Evolutionary conservation across 2,113 vertebrate species (phyloP).

Genomic region (Chauna torquata): DNA sequence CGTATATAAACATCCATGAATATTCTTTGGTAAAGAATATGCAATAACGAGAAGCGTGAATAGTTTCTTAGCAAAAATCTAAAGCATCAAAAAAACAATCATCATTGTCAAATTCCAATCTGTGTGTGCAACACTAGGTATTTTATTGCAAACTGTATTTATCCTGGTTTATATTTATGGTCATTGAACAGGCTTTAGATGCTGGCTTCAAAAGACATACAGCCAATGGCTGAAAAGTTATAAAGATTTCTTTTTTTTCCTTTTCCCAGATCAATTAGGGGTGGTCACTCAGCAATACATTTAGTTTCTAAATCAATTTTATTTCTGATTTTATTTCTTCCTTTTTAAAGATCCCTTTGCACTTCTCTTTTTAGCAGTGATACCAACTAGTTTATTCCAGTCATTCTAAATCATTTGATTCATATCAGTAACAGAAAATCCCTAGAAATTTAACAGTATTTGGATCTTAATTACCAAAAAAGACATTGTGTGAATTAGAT

Average conservation of each 20-base stretch:
- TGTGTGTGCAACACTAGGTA: neutral
- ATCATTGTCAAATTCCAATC: neutral
- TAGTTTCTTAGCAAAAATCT: neutral
- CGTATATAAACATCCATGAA: neutral
- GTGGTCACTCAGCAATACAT: neutral
- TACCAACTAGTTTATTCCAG: neutral
- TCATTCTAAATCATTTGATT: neutral
- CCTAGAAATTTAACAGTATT: slow-evolving; percentile 30
- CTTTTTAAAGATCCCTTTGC: neutral
- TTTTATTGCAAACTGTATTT: neutral
- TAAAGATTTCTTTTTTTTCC: neutral
- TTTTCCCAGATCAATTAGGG: neutral
- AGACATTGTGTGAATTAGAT: slow-evolving; percentile 23
- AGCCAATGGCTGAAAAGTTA: neutral
- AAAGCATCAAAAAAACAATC: neutral
- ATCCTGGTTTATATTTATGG: neutral
- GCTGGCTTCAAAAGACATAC: neutral
- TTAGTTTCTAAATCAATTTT: neutral
- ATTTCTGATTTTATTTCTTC: neutral
- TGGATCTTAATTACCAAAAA: slow-evolving; percentile 42
- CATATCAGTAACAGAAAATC: neutral
- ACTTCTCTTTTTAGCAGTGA: neutral
- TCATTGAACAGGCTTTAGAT: neutral
- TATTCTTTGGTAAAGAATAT: neutral
- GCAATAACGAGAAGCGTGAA: neutral